A percentile compares a stretch with the other conserved stretches of the same genome.
Conservation (phyloP, 2,113 vertebrate genomes). For the Cettia cetti region DNA sequence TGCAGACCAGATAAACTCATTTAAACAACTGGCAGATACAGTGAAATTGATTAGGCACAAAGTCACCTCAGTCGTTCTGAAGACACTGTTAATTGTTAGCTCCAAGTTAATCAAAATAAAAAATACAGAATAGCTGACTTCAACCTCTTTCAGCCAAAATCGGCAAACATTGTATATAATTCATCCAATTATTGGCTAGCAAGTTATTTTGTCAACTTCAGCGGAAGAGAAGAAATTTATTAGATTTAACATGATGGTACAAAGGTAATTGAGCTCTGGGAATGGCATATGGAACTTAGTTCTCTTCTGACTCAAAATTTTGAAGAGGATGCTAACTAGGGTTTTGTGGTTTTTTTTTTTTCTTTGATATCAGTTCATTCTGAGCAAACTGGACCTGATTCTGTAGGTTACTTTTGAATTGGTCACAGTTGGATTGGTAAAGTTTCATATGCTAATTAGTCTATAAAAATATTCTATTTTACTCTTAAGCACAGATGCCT, state of each 20-base stretch:
- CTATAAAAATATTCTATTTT: not conserved
- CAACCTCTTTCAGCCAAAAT: not conserved
- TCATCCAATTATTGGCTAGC: not conserved
- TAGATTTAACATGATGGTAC: not conserved
- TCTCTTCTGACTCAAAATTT: not conserved
- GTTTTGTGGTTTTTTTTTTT: not conserved
- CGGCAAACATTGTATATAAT: not conserved
- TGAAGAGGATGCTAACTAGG: not conserved
- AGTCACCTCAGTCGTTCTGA: not conserved
- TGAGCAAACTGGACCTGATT: not conserved
- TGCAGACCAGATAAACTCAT: not conserved
- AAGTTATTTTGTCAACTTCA: not conserved
- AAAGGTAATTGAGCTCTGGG: not conserved
- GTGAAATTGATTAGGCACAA: not conserved
- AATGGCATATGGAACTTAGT: rapidly evolving
- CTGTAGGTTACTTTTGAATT: not conserved
- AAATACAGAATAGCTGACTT: not conserved
- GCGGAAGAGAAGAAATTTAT: not conserved
- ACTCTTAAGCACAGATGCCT: not conserved
- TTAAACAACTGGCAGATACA: not conserved
- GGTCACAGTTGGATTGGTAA: not conserved
- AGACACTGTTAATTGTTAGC: not conserved
- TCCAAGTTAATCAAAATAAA: not conserved
- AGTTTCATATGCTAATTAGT: not conserved
- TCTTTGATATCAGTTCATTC: not conserved